phyloP scores from a whole-genome alignment of 2,113 vertebrate genomes.

The Vicugna pacos region DNA sequence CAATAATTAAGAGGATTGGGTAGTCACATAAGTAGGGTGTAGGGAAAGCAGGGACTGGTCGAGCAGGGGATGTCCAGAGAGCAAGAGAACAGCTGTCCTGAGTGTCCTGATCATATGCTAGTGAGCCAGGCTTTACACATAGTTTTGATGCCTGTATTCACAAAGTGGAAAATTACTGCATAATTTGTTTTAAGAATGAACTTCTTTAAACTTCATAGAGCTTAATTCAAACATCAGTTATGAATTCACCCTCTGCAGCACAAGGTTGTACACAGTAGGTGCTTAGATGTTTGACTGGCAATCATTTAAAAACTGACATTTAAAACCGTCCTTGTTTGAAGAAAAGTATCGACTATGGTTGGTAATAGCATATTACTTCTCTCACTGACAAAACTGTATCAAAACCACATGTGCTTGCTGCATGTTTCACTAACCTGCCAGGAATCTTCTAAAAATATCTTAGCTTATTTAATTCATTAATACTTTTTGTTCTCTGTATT shows the following conservation, averaged over 20 bases:
- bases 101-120: not conserved
- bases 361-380: not conserved
- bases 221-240: not conserved
- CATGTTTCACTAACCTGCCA: not conserved
- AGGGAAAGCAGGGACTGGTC: not conserved
- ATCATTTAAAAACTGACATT: not conserved
- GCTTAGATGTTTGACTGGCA: not conserved
- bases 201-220: not conserved
- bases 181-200: slow-evolving; percentile 11
- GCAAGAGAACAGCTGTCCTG: not conserved
- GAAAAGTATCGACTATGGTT: slow-evolving; percentile 4
- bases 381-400: not conserved
- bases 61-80: not conserved
- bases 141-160: not conserved
- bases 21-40: not conserved
- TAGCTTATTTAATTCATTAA: slow-evolving; percentile 2
- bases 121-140: not conserved
- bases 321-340: not conserved
- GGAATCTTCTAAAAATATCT: not conserved
- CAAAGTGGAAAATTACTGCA: not conserved
- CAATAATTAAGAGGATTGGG: not conserved
- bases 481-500: not conserved
- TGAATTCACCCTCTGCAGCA: not conserved
- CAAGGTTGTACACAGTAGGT: not conserved
- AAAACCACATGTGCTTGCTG: not conserved